These are phyloP conservation scores for Pterocles gutturalis DNA, from an alignment of 2,113 vertebrate genomes.

Conservation along the genomic window DNA sequence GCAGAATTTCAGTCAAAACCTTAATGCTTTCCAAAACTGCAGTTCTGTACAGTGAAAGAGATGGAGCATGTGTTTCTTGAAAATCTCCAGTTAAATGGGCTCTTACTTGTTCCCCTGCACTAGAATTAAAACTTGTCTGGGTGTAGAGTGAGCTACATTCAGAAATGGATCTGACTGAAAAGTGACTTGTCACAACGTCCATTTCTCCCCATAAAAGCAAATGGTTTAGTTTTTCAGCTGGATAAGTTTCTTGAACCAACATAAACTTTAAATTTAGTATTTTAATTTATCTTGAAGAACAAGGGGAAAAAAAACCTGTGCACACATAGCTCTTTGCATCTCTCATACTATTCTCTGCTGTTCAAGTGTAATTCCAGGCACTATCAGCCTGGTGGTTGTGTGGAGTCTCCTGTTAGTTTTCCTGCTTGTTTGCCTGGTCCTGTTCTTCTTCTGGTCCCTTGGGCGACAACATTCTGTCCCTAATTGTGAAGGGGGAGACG, in stretches of 20 bases:
- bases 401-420: neutral
- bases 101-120: neutral
- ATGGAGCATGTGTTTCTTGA: neutral
- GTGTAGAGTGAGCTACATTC: neutral
- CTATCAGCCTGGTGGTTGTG: neutral
- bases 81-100: neutral
- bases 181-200: neutral
- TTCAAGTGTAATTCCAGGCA: neutral
- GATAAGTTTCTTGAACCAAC: neutral
- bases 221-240: neutral
- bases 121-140: neutral
- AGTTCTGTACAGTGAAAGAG: neutral
- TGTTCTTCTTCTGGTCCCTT: neutral
- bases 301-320: neutral
- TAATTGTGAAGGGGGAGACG: neutral
- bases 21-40: neutral
- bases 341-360: neutral
- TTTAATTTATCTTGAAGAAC: neutral
- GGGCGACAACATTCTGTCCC: neutral
- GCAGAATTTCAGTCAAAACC: neutral
- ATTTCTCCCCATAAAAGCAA: neutral
- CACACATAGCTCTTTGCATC: neutral
- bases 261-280: neutral
- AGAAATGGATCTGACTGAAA: neutral
- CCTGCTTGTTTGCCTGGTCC: neutral